Base-by-base conservation (phyloP, 64 coral and sea anemone species). In the Stichodactyla helianthus region DNA sequence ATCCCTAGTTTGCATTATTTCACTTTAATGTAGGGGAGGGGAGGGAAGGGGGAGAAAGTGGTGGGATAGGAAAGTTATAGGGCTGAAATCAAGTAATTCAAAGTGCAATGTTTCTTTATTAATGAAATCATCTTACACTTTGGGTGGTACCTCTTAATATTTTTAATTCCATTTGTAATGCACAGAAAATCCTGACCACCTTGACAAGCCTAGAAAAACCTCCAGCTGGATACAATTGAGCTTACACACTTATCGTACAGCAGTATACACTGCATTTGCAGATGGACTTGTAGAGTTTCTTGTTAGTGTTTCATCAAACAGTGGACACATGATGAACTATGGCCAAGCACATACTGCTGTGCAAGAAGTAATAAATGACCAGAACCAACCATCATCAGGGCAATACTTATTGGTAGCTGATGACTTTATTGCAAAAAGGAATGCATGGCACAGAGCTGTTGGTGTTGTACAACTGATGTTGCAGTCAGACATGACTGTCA, bases 401-500 rank as follows among this genome's bases (percentile, higher is more conserved):
- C 68, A 74, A 5, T 31, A 74, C 23, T 23, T 23, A 6, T 23
- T 31, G 68, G 20, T 84, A 22, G 83, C 59, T 63, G 90, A 91
- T 83, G 61, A 91, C 64, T 91, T 85, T 16, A 50, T 28, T 4
- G 90, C 90, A 19, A 91, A 91, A 80, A 82, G 50, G 78, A 77
- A 82, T 50, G 90, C 90, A 50, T 87, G 84, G 90, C 52, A 59
- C n/a, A 62, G 85, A 4, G 90, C 90, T 82, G 52, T 91, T 52
- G 90, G 84, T 25, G 57, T 87, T 18, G 77, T 91, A 53, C 58
- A 77, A 28, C 62, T 91, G 61, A 19, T 91, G 77, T 25, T 91
- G 13, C 77, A 87, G 14, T 67, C 90, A 55, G 90, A 91, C 77
- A 52, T 71, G 90, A 54, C 71, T 3, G 51, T 91, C 27, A 13